Conservation (phyloP, 2,888 invertebrate genomes). For the Erebia aethiops region DNA sequence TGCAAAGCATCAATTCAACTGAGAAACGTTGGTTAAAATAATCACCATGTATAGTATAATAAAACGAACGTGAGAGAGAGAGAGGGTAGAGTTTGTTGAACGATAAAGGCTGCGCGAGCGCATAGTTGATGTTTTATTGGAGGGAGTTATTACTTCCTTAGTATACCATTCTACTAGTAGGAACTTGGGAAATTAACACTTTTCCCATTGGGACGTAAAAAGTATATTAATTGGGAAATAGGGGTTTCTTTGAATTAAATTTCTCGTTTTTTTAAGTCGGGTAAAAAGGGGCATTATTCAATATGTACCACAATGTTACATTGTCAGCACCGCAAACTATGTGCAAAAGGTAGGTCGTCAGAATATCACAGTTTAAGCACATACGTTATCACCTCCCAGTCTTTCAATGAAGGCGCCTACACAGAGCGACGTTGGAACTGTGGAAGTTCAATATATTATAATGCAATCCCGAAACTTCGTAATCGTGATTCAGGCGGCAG, state of each 20-base stretch:
- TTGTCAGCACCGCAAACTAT: conserved; percentile 10
- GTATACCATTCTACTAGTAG: conserved; percentile 41
- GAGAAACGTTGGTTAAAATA: neutral
- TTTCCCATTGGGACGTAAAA: conserved; percentile 28
- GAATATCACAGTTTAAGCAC: no score
- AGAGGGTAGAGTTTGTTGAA: conserved; percentile 48
- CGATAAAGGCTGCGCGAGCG: conserved; percentile 67
- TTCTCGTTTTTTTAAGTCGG: neutral
- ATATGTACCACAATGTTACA: conserved; percentile 15
- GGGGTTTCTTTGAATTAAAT: neutral
- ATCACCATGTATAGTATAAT: neutral
- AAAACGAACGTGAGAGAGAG: conserved; percentile 8
- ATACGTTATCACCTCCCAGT: no score
- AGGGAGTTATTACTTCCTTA: conserved; percentile 63
- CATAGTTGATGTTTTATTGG: conserved; percentile 62
- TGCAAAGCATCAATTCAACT: no score
- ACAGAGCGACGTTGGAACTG: no score
- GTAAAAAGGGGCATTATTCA: neutral
- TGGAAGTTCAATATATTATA: no score
- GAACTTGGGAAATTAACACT: conserved; percentile 26
- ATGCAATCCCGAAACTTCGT: no score
- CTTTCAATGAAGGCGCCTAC: no score
- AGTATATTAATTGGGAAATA: conserved; percentile 11
- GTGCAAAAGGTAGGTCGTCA: no score
- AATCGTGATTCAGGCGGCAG: no score